Conservation (phyloP, 2,797 vertebrate species). For the Erpetoichthys calabaricus region DNA sequence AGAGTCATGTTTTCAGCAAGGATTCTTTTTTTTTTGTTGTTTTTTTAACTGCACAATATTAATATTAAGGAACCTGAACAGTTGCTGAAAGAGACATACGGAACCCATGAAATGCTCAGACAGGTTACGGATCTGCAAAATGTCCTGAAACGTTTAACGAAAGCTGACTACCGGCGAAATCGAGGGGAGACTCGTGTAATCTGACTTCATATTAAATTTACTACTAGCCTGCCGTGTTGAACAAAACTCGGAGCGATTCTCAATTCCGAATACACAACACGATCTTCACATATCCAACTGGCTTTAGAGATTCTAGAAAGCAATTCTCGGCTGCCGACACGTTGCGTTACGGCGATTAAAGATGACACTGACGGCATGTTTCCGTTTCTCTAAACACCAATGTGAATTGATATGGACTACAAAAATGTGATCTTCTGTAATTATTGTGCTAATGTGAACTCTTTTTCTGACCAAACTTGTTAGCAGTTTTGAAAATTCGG, state of each 20-base stretch:
- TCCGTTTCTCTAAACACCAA: conserved; percentile 51
- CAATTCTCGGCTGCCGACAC: conserved; percentile 37
- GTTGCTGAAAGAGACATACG: conserved; percentile 56
- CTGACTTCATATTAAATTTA: conserved; percentile 22
- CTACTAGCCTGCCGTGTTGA: conserved; percentile 17
- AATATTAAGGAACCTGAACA: conserved; percentile 64
- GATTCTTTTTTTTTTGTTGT: conserved; percentile 27
- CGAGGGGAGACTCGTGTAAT: conserved; percentile 33
- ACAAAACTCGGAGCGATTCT: conserved; percentile 23
- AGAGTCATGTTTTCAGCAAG: conserved; percentile 70
- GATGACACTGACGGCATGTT: conserved; percentile 49
- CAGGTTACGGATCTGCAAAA: conserved; percentile 36
- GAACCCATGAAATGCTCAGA: conserved; percentile 45
- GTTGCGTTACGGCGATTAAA: conserved; percentile 33
- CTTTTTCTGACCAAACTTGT: conserved; percentile 71
- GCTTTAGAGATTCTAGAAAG: conserved; percentile 24
- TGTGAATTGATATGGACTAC: conserved; percentile 61
- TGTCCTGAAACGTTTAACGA: conserved; percentile 7
- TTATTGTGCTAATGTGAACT: conserved; percentile 82
- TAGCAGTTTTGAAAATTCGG: conserved; percentile 65
- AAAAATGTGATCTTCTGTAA: conserved; percentile 74
- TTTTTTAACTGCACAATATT: conserved; percentile 39
- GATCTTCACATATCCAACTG: conserved; percentile 21
- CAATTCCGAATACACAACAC: conserved; percentile 37
- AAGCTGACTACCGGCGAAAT: conserved; percentile 24